A percentile compares a stretch with the other conserved stretches of the same genome.
Evolutionary conservation across 2,113 vertebrate species (phyloP).

Genomic region (Anseranas semipalmata): DNA sequence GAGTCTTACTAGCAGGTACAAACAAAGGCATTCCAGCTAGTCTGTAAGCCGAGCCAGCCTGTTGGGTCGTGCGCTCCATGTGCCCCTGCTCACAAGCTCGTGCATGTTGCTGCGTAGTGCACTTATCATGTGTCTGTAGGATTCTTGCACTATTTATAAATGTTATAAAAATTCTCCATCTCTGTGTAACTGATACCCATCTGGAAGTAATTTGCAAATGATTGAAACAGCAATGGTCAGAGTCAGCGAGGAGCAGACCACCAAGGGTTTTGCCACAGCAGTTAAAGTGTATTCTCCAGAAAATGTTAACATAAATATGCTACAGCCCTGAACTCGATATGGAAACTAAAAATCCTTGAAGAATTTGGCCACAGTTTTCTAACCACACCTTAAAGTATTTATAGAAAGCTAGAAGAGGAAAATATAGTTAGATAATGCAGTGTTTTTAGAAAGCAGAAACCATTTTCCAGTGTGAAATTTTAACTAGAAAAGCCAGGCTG

Average conservation of each 20-base stretch:
- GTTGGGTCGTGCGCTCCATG: accelerated
- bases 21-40: neutral
- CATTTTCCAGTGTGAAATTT: neutral
- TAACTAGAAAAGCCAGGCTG: neutral
- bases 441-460: conserved; percentile 44
- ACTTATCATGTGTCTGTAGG: neutral
- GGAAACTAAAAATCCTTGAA: conserved; percentile 53
- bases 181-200: conserved; percentile 66
- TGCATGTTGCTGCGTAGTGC: neutral
- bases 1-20: neutral
- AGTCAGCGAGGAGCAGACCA: conserved; percentile 56
- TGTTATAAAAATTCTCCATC: conserved; percentile 38
- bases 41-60: accelerated
- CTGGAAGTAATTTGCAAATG: conserved; percentile 76
- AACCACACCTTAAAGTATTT: conserved; percentile 45
- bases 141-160: conserved; percentile 67
- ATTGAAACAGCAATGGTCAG: conserved; percentile 50
- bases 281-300: conserved; percentile 66
- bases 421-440: conserved; percentile 16
- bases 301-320: conserved; percentile 55
- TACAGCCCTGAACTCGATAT: conserved; percentile 26
- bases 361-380: conserved; percentile 33
- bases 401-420: conserved; percentile 23
- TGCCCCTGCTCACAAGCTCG: neutral
- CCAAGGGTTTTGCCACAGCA: conserved; percentile 45